These are phyloP conservation scores for Morpho achilles DNA, from an alignment of 2,888 invertebrate species.

Conservation along the genomic window DNA sequence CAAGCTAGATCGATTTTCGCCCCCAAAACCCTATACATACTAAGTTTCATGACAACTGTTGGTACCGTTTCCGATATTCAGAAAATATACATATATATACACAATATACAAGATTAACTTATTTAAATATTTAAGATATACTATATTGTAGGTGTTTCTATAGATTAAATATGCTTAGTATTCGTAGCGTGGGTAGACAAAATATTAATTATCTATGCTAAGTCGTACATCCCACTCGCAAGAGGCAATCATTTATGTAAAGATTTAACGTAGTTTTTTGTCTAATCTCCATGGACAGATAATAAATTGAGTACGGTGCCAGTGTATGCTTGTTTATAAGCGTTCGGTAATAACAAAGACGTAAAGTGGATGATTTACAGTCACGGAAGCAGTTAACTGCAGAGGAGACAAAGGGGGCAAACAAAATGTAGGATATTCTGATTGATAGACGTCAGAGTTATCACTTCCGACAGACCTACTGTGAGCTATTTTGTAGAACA, in stretches of 20 bases:
- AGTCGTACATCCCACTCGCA: slow-evolving; percentile 19
- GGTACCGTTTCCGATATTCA: too few relatives aligned
- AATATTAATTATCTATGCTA: slow-evolving; percentile 22
- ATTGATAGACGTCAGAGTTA: slow-evolving; percentile 32
- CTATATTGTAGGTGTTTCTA: too few relatives aligned
- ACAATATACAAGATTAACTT: too few relatives aligned
- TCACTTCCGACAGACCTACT: slow-evolving; percentile 24
- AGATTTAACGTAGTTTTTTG: slow-evolving; percentile 15
- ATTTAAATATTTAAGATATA: too few relatives aligned
- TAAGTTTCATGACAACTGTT: too few relatives aligned
- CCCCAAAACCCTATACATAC: too few relatives aligned
- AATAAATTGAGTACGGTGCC: slow-evolving; percentile 17
- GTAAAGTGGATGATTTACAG: slow-evolving; percentile 51
- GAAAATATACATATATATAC: too few relatives aligned
- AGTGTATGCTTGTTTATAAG: slow-evolving; percentile 21
- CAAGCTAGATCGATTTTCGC: too few relatives aligned
- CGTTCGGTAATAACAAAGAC: slow-evolving; percentile 36
- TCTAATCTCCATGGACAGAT: slow-evolving; percentile 16
- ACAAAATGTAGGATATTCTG: slow-evolving; percentile 27
- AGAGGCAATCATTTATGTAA: slow-evolving; percentile 14
- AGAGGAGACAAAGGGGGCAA: slow-evolving; percentile 23
- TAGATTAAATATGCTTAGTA: too few relatives aligned
- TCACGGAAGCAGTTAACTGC: slow-evolving; percentile 34
- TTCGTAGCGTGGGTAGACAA: slow-evolving; percentile 18
- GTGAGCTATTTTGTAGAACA: slow-evolving; percentile 8